phyloP scores from a whole-genome alignment of 2,113 vertebrate genomes.

The Charina bottae region DNA sequence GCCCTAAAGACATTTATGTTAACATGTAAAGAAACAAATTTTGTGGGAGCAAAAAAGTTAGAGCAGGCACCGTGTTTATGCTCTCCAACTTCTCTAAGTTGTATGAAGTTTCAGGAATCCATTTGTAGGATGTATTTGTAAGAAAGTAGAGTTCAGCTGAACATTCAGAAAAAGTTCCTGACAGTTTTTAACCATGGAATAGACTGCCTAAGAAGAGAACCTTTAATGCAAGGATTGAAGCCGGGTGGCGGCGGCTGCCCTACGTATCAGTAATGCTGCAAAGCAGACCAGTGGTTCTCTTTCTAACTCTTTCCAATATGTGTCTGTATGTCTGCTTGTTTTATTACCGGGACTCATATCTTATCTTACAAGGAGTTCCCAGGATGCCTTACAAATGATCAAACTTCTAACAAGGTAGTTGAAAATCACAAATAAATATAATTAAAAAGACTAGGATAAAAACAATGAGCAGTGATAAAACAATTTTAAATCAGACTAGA shows the following conservation, averaged over 20 bases:
- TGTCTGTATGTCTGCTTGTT: neutral
- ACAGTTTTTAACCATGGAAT: neutral
- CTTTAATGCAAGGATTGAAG: neutral
- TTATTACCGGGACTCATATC: neutral
- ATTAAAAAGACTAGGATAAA: neutral
- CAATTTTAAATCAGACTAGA: neutral
- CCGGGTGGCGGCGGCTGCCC: neutral
- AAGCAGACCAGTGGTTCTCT: neutral
- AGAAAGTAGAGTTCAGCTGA: neutral
- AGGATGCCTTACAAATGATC: neutral
- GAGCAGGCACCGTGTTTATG: neutral
- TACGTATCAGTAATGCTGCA: neutral
- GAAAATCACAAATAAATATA: neutral
- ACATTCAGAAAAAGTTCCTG: neutral
- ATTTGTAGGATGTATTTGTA: neutral
- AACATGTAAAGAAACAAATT: no score
- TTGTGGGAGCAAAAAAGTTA: neutral
- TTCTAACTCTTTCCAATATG: neutral
- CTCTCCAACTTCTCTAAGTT: neutral
- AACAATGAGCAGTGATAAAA: neutral
- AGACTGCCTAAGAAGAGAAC: neutral
- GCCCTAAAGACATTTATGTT: neutral
- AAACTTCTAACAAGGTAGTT: neutral
- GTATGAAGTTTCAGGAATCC: neutral
- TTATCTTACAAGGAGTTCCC: neutral